A percentile compares a stretch with the other conserved stretches of the same genome.
These are phyloP conservation scores for Apodemia duryi DNA, from an alignment of 2,888 invertebrate species.

Conservation along the genomic window DNA sequence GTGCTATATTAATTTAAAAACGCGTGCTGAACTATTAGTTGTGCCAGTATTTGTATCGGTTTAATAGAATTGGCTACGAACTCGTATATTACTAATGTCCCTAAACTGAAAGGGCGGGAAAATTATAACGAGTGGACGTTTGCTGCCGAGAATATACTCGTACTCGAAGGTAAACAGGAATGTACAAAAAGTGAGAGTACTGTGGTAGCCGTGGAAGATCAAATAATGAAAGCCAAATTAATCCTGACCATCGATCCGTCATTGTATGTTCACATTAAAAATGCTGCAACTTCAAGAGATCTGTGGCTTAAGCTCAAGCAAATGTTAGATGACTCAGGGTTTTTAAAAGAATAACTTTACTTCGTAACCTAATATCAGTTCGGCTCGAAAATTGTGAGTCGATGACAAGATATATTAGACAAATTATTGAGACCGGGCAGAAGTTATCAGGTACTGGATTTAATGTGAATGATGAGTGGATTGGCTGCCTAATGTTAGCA, in stretches of 20 bases:
- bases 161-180: background rate
- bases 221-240: background rate
- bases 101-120: too few species aligned
- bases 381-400: constrained; percentile 3
- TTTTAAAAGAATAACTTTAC: background rate
- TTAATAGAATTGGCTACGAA: too few species aligned
- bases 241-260: background rate
- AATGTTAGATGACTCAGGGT: background rate
- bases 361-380: background rate
- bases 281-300: background rate
- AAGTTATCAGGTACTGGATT: background rate
- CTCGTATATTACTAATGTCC: background rate
- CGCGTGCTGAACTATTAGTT: too few species aligned
- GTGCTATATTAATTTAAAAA: too few species aligned
- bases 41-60: too few species aligned
- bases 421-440: background rate
- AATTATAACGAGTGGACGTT: background rate
- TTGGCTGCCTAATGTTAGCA: constrained; percentile 10
- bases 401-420: background rate
- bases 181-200: background rate
- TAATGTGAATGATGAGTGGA: constrained; percentile 3
- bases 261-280: background rate
- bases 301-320: background rate
- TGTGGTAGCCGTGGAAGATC: background rate
- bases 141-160: background rate